Base-by-base conservation (phyloP, 2,797 vertebrate genomes). In the Neosilurus hyrtlii region DNA sequence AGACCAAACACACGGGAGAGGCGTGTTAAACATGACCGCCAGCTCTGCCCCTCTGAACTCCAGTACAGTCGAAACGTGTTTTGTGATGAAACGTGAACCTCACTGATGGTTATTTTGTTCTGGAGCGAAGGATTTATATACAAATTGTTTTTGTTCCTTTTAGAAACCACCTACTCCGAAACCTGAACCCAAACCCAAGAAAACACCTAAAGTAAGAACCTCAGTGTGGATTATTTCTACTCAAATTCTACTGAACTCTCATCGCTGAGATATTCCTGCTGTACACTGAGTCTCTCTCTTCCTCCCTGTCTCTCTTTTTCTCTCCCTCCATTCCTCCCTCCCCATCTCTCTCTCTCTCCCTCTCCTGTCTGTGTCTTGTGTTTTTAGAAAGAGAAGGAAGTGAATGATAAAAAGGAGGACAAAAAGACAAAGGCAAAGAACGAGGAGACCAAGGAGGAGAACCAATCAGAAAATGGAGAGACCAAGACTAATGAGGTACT, bases 401-500 rank as follows among this genome's bases (percentile, higher is more conserved):
- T 92, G 88, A 95, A 93, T 83, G 93, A 94, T 89, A 92, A 90
- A 83, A 93, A 94, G 90, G 94, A 93, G 87, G 92, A 93, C 89
- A 94, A 94, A 90, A 92, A 91, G 88, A 91, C 88, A 86, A 90
- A 91, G 88, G 92, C 91, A 88, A 91, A 91, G 88, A 90, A 92
- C 87, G 89, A 90, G 30, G 94, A 95, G 89, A 87, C 91, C 88
- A 93, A 94, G 90, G 93, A 95, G 88, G 94, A 94, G 89, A 92
- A 90, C 90, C 93, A 94, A 87, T 93, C 94, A 90, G 93, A 96
- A 93, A 96, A 96, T 0, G 95, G 94, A 91, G 94, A 94, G 89
- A 90, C 92, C 89, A 95, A 94, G 91, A 93, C 92, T 90, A 93
- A 92, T 6, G 91, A 96, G 94, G 95, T 95, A 93, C 57, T 56